Conservation (phyloP, 37 sponge, comb jelly and placozoan species). For the Diacarnus erythraeanus region DNA sequence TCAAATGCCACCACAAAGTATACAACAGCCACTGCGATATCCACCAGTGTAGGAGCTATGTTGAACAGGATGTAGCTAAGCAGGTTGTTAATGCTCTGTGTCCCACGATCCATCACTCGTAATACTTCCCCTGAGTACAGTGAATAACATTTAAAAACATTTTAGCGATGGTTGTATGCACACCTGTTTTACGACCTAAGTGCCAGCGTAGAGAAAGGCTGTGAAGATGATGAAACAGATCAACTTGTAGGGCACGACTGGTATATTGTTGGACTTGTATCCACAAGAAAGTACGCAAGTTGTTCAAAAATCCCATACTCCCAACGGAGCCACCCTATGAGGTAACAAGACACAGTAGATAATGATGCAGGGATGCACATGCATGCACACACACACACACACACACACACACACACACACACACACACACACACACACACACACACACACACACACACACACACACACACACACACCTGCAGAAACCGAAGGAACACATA, state of each 20-base stretch:
- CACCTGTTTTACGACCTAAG: slow-evolving; percentile 92
- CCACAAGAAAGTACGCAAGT: slow-evolving; percentile 85
- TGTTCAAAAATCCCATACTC: slow-evolving; percentile 74
- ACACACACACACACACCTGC: slow-evolving; percentile 26
- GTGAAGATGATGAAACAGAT: slow-evolving; percentile 90
- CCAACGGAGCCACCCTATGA: slow-evolving; percentile 82
- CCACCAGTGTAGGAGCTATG: slow-evolving; percentile 90
- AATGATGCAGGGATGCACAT: background rate
- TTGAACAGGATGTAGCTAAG: slow-evolving; percentile 94
- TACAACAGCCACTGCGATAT: slow-evolving; percentile 91
- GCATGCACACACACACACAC: background rate
- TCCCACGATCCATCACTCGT: slow-evolving; percentile 92
- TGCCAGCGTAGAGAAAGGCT: slow-evolving; percentile 95
- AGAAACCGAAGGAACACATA: slow-evolving; percentile 80
- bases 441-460: slow-evolving; percentile 12
- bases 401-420: background rate
- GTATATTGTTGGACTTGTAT: slow-evolving; percentile 95
- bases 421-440: background rate
- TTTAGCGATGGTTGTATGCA: background rate
- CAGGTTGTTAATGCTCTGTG: slow-evolving; percentile 84
- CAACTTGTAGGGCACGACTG: slow-evolving; percentile 68
- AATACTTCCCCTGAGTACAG: slow-evolving; percentile 72
- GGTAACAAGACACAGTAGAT: background rate
- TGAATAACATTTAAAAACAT: background rate
- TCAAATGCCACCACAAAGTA: slow-evolving; percentile 97